Percentiles rank a stretch among this genome's conserved stretches.
Conservation (phyloP, 2,888 invertebrate species). For the Hypena proboscidalis region DNA sequence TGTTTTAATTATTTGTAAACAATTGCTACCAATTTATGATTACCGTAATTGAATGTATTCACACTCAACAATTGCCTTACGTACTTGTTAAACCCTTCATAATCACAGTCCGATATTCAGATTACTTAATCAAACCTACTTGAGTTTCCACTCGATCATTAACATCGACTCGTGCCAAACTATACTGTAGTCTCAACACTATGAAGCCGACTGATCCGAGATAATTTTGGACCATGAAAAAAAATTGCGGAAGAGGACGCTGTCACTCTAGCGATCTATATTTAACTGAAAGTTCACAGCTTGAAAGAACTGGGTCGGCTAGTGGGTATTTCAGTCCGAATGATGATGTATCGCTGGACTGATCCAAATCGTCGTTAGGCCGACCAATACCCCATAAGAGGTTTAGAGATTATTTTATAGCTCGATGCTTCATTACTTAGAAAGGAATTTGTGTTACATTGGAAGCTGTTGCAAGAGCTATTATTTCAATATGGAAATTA, state of each 20-base stretch:
- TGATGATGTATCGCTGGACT: slow-evolving; percentile 38
- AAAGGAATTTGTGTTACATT: background rate
- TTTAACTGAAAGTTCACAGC: slow-evolving; percentile 55
- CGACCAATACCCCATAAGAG: slow-evolving; percentile 11
- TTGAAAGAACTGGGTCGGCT: slow-evolving; percentile 53
- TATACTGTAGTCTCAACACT: background rate
- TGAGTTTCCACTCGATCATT: slow-evolving; percentile 1
- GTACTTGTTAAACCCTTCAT: too few species aligned
- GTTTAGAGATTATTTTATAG: background rate
- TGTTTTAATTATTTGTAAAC: too few species aligned
- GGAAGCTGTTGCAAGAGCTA: too few species aligned
- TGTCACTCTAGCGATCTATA: slow-evolving; percentile 57
- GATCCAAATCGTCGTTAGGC: slow-evolving; percentile 32
- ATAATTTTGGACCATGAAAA: slow-evolving; percentile 27
- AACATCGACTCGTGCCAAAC: slow-evolving; percentile 2
- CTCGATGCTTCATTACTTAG: background rate
- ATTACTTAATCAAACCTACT: too few species aligned
- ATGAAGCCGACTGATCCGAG: slow-evolving; percentile 14
- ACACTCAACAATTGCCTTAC: too few species aligned
- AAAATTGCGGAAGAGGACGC: slow-evolving; percentile 43
- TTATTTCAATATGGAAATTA: too few species aligned
- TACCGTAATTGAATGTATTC: too few species aligned
- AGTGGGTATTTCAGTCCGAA: slow-evolving; percentile 45
- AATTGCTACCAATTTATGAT: too few species aligned
- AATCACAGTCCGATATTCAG: too few species aligned